Percentiles rank a stretch among this genome's conserved stretches.
Conservation (phyloP, 2,797 vertebrate genomes). For the Parauchenoglanis punctatus region DNA sequence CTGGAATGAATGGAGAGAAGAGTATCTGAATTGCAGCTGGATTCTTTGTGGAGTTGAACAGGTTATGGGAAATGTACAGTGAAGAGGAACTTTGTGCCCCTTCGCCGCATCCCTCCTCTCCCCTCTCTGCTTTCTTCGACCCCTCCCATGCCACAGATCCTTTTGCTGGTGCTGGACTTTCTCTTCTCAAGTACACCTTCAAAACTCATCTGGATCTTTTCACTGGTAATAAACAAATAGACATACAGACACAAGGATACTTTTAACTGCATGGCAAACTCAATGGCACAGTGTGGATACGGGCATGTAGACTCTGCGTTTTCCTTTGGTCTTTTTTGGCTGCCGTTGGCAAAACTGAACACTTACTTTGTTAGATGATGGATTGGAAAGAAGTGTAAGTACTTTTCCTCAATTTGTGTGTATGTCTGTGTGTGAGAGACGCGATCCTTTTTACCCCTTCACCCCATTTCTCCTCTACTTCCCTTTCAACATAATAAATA, state of each 20-base stretch:
- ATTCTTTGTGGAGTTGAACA: slow-evolving; percentile 14
- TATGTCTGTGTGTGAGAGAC: background rate
- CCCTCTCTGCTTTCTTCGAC: slow-evolving; percentile 14
- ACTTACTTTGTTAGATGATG: slow-evolving; percentile 75
- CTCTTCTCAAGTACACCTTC: slow-evolving; percentile 34
- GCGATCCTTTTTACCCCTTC: background rate
- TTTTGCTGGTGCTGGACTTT: slow-evolving; percentile 45
- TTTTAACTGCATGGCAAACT: slow-evolving; percentile 32
- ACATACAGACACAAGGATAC: background rate
- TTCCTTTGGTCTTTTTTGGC: slow-evolving; percentile 67
- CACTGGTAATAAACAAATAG: background rate
- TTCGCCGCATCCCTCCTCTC: slow-evolving; percentile 24
- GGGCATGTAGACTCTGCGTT: slow-evolving; percentile 68
- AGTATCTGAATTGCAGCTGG: slow-evolving; percentile 34
- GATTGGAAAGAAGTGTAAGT: slow-evolving; percentile 87
- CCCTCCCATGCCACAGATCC: slow-evolving; percentile 37
- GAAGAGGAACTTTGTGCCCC: slow-evolving; percentile 42
- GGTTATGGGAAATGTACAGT: slow-evolving; percentile 54
- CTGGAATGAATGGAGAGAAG: slow-evolving; percentile 19
- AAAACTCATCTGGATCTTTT: slow-evolving; percentile 2
- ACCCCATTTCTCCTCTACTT: background rate
- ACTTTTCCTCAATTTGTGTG: slow-evolving; percentile 51
- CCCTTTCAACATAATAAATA: background rate
- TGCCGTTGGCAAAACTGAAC: slow-evolving; percentile 69
- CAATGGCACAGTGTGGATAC: slow-evolving; percentile 73